Evolutionary conservation across 2,797 vertebrate genomes (phyloP).

Genomic region (Trachurus trachurus): DNA sequence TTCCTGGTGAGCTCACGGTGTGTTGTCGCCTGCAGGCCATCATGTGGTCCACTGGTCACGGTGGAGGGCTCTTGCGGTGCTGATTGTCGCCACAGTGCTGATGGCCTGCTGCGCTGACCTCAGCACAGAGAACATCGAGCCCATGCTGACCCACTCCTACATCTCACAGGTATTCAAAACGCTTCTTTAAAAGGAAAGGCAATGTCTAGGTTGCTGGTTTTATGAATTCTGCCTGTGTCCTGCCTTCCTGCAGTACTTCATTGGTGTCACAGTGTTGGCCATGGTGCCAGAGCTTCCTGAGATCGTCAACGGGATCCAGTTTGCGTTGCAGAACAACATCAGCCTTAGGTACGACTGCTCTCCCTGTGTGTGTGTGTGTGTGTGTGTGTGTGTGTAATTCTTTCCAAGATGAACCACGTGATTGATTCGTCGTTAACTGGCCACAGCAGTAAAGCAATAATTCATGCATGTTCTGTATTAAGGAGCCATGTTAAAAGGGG

Average conservation of each 20-base stretch:
- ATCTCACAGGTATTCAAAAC: slow-evolving; percentile 87
- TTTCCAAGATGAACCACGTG: too few species aligned
- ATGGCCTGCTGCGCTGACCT: slow-evolving; percentile 94
- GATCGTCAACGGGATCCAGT: slow-evolving; percentile 94
- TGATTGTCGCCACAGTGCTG: slow-evolving; percentile 87
- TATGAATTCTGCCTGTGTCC: not conserved
- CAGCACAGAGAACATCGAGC: slow-evolving; percentile 91
- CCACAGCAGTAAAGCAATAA: too few species aligned
- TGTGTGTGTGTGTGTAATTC: too few species aligned
- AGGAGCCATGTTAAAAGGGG: not conserved
- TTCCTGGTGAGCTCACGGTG: not conserved
- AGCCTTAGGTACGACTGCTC: slow-evolving; percentile 87
- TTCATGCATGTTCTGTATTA: too few species aligned
- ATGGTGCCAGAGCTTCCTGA: slow-evolving; percentile 94
- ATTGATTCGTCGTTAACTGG: too few species aligned
- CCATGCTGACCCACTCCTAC: slow-evolving; percentile 87
- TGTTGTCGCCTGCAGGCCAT: slow-evolving; percentile 68
- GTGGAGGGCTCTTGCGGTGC: slow-evolving; percentile 84
- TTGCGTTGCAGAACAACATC: slow-evolving; percentile 94
- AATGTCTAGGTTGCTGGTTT: too few species aligned
- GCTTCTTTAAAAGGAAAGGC: not conserved
- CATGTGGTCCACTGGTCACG: slow-evolving; percentile 89
- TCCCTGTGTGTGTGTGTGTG: too few species aligned
- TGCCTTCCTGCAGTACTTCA: slow-evolving; percentile 88
- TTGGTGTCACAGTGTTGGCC: slow-evolving; percentile 91